Conservation (phyloP, 2,113 vertebrate species). For the Stercorarius parasiticus region DNA sequence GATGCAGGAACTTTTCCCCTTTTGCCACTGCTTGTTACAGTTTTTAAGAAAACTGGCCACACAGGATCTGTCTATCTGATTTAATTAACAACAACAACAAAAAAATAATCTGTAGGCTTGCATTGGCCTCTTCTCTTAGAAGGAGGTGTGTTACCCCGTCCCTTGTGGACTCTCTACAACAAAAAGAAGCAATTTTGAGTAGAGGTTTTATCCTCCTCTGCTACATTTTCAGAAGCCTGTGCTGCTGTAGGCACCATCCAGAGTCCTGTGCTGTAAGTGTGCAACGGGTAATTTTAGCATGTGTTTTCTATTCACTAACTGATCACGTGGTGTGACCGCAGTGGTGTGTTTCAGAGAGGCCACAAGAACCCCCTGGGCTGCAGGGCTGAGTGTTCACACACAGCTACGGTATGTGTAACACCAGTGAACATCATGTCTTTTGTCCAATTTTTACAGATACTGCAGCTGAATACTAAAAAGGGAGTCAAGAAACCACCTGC, state of each 20-base stretch:
- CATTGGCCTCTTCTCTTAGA: not conserved
- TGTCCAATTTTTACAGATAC: not conserved
- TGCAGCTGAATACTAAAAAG: conserved; percentile 8
- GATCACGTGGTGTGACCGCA: not conserved
- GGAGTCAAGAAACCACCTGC: not conserved
- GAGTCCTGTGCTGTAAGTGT: accelerated
- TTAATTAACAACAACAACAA: not conserved
- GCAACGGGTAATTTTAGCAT: not conserved
- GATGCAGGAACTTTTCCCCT: not conserved
- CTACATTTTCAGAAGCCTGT: not conserved
- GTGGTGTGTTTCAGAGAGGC: not conserved
- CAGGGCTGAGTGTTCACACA: not conserved
- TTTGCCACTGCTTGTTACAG: not conserved
- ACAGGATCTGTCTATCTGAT: not conserved
- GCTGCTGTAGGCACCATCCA: not conserved
- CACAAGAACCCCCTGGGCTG: not conserved
- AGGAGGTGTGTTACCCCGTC: not conserved
- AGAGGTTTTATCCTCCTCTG: not conserved
- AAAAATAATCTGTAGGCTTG: not conserved
- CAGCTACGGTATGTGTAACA: not conserved
- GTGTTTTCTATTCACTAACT: not conserved
- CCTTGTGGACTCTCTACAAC: not conserved
- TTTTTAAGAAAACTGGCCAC: not conserved
- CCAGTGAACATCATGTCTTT: not conserved
- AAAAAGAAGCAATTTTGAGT: not conserved